A percentile compares a stretch with the other conserved stretches of the same genome.
Evolutionary conservation across 2,113 vertebrate genomes (phyloP).

Genomic region (Campylorhamphus procurvoides): DNA sequence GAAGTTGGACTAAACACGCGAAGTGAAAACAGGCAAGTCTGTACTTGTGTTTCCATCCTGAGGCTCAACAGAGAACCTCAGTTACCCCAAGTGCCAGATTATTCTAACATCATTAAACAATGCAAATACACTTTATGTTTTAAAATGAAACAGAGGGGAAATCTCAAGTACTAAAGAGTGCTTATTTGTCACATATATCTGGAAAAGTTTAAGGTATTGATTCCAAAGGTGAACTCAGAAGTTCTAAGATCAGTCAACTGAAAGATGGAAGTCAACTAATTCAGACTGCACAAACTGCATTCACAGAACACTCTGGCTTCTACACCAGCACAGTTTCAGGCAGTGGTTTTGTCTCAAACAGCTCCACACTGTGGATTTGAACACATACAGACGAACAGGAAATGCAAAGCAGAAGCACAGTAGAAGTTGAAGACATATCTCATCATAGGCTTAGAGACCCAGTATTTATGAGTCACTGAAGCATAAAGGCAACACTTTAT

Average conservation of each 20-base stretch:
- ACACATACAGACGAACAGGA: not conserved
- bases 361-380: not conserved
- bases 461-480: not conserved
- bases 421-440: accelerated
- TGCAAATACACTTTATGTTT: not conserved
- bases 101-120: not conserved
- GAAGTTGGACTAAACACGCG: not conserved
- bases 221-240: not conserved
- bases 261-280: not conserved
- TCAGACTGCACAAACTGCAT: not conserved
- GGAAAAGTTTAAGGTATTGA: not conserved
- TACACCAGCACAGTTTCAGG: not conserved
- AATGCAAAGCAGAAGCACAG: not conserved
- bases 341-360: not conserved
- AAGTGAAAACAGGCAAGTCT: not conserved
- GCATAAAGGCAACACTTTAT: not conserved
- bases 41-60: not conserved
- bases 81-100: accelerated
- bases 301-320: not conserved
- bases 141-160: not conserved
- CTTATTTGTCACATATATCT: not conserved
- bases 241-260: not conserved
- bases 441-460: not conserved
- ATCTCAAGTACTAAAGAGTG: not conserved
- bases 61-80: not conserved